Conservation (phyloP, 2,888 invertebrate species). For the Phortica okadai region DNA sequence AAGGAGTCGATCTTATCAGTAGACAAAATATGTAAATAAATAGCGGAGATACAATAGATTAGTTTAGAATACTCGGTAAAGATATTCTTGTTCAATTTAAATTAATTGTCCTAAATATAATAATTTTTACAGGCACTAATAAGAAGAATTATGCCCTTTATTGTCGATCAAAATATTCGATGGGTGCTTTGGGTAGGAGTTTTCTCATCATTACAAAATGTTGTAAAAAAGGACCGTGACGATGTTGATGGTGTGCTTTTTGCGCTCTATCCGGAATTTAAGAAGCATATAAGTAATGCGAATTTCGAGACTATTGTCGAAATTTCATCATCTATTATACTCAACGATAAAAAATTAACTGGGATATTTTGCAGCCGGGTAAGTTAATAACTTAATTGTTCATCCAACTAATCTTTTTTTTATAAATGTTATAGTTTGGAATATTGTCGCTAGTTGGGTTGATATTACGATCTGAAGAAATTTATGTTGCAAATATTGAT, state of each 20-base stretch:
- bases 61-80: no score
- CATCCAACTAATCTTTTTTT: neutral
- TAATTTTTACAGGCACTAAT: slow-evolving; percentile 80
- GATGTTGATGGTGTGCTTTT: slow-evolving; percentile 73
- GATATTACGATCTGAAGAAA: slow-evolving; percentile 72
- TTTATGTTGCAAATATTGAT: slow-evolving; percentile 67
- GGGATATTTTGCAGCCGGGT: slow-evolving; percentile 76
- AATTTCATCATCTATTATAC: slow-evolving; percentile 69
- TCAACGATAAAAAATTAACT: slow-evolving; percentile 73
- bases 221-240: slow-evolving; percentile 75
- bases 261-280: slow-evolving; percentile 75
- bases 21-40: no score
- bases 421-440: slow-evolving; percentile 69
- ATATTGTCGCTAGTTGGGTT: slow-evolving; percentile 74
- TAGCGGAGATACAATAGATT: no score
- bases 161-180: slow-evolving; percentile 69
- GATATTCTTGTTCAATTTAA: no score
- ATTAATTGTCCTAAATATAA: no score
- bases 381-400: slow-evolving; percentile 48
- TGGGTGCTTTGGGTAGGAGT: slow-evolving; percentile 76
- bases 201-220: slow-evolving; percentile 72
- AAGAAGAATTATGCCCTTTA: slow-evolving; percentile 81
- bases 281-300: slow-evolving; percentile 72
- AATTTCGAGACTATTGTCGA: slow-evolving; percentile 71
- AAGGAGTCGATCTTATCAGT: no score